phyloP scores from a whole-genome alignment of 1,140 invertebrate species.

The Platorchestia sp. region DNA sequence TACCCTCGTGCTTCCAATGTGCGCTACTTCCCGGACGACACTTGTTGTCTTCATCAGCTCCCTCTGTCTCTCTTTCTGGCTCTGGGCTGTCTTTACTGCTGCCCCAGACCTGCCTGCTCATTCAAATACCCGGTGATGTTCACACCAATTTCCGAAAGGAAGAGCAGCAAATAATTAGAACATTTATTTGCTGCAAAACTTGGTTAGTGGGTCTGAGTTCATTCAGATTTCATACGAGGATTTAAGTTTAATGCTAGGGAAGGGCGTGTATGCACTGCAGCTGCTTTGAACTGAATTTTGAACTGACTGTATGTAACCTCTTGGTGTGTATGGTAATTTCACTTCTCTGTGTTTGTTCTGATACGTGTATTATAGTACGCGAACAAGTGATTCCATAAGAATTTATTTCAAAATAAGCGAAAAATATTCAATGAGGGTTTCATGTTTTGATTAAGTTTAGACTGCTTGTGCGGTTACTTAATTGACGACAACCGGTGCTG shows the following conservation, averaged over 20 bases:
- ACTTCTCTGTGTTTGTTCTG: no score
- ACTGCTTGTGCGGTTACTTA: background rate
- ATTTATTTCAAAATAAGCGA: background rate
- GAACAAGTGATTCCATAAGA: no score
- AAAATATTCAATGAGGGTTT: background rate
- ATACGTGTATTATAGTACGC: no score
- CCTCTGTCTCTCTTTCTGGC: background rate
- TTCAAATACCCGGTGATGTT: background rate
- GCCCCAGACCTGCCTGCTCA: background rate
- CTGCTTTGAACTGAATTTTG: background rate
- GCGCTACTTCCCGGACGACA: constrained; percentile 12
- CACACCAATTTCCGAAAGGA: background rate
- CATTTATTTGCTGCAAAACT: background rate
- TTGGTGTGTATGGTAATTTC: background rate
- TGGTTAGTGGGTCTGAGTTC: background rate
- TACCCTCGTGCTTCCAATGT: background rate
- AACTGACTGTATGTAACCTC: background rate
- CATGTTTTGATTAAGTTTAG: background rate
- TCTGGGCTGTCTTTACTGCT: background rate
- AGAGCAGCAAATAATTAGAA: background rate
- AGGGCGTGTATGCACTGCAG: background rate
- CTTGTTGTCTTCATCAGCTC: constrained; percentile 31
- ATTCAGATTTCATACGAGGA: background rate
- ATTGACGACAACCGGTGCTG: background rate
- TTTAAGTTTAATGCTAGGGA: background rate